Percentiles rank a stretch among this genome's conserved stretches.
phyloP scores from a whole-genome alignment of 2,888 invertebrate genomes.

The Heliconius erato region DNA sequence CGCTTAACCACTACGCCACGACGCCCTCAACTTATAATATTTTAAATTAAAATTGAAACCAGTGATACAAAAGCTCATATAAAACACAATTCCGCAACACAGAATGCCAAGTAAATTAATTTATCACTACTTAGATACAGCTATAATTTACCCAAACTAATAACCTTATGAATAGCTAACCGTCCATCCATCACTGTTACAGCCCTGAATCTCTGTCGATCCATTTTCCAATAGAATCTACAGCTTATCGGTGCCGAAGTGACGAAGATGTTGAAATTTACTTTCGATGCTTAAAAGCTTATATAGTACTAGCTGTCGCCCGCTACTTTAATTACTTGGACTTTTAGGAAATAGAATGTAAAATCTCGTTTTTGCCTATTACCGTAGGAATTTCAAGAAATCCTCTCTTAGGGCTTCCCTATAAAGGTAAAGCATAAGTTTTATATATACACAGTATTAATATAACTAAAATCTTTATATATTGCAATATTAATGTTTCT shows the following conservation, averaged over 20 bases:
- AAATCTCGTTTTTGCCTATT: not conserved
- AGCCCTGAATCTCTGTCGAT: conserved; percentile 49
- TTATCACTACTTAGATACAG: conserved; percentile 43
- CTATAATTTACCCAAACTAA: conserved; percentile 51
- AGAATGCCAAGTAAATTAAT: conserved; percentile 43
- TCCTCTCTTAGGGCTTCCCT: no score
- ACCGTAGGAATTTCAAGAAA: not conserved
- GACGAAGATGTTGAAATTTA: conserved; percentile 36
- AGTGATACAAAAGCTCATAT: not conserved
- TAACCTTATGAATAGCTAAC: conserved; percentile 52
- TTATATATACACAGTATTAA: no score
- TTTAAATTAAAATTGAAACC: no score
- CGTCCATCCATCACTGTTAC: conserved; percentile 47
- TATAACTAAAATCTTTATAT: no score
- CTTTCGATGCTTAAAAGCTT: not conserved
- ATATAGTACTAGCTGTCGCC: not conserved
- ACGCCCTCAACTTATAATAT: no score
- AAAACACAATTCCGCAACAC: conserved; percentile 12
- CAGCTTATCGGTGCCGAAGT: conserved; percentile 50
- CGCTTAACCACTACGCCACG: no score
- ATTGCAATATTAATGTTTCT: no score
- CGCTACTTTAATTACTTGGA: not conserved
- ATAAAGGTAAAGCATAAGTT: no score
- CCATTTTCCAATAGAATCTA: conserved; percentile 53
- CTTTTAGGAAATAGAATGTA: not conserved